These are phyloP conservation scores for Thalassoma bifasciatum DNA, from an alignment of 2,113 vertebrate species.

Conservation along the genomic window DNA sequence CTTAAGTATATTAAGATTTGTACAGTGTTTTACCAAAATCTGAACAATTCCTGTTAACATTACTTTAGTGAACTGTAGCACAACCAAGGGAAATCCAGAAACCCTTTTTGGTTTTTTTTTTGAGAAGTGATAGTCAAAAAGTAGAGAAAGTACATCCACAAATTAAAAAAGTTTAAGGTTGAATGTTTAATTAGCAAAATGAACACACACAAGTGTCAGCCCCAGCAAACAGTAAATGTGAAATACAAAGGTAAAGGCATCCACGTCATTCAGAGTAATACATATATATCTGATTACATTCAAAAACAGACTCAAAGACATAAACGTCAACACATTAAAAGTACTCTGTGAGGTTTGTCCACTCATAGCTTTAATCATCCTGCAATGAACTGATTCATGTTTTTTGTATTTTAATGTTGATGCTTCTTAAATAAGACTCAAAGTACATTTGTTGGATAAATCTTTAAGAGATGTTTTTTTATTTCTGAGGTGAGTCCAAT, in stretches of 20 bases:
- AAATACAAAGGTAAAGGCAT: not conserved
- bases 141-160: conserved; percentile 1
- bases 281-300: conserved; percentile 12
- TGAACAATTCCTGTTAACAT: too few species aligned
- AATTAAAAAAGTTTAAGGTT: conserved; percentile 7
- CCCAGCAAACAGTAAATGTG: not conserved
- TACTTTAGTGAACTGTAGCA: too few species aligned
- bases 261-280: not conserved
- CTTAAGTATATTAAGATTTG: too few species aligned
- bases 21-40: too few species aligned
- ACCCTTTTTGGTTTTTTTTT: not conserved
- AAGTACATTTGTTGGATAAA: not conserved
- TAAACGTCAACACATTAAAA: not conserved
- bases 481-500: not conserved
- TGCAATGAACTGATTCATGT: not conserved
- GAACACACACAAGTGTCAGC: not conserved
- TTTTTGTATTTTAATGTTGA: not conserved
- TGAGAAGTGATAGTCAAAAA: too few species aligned
- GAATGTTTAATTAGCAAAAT: conserved; percentile 30
- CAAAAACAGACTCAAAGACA: not conserved
- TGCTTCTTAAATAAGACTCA: not conserved
- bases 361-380: not conserved
- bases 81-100: not conserved
- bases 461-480: not conserved
- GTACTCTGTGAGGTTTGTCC: not conserved